phyloP scores from a whole-genome alignment of 1,140 invertebrate species.

The Cherax destructor region DNA sequence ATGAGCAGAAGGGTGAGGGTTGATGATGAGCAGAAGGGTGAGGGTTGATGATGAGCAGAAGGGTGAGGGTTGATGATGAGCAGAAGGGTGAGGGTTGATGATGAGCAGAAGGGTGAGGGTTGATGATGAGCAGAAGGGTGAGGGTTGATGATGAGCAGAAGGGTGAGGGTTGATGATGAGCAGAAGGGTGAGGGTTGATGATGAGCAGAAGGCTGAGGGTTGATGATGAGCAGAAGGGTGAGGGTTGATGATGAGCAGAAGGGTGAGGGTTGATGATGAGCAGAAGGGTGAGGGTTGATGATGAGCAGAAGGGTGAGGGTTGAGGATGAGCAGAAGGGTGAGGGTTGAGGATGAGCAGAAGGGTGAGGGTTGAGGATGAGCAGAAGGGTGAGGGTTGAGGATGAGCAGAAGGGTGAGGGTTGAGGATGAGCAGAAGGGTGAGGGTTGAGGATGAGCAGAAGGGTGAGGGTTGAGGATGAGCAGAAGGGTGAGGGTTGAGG shows the following conservation, averaged over 20 bases:
- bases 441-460: not conserved
- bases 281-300: no score
- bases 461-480: no score
- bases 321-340: conserved; percentile 31
- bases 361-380: not conserved
- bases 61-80: no score
- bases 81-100: not conserved
- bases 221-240: no score
- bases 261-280: not conserved
- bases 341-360: not conserved
- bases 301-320: conserved; percentile 11
- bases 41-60: not conserved
- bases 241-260: not conserved
- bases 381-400: not conserved
- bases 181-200: not conserved
- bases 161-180: not conserved
- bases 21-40: not conserved
- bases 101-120: not conserved
- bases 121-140: not conserved
- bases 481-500: not conserved
- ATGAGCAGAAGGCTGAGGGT: not conserved
- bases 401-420: not conserved
- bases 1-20: not conserved
- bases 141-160: no score
- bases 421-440: not conserved